Percentiles rank a stretch among this genome's conserved stretches.
phyloP scores from a whole-genome alignment of 2,797 vertebrate species.

The Salmo trutta region DNA sequence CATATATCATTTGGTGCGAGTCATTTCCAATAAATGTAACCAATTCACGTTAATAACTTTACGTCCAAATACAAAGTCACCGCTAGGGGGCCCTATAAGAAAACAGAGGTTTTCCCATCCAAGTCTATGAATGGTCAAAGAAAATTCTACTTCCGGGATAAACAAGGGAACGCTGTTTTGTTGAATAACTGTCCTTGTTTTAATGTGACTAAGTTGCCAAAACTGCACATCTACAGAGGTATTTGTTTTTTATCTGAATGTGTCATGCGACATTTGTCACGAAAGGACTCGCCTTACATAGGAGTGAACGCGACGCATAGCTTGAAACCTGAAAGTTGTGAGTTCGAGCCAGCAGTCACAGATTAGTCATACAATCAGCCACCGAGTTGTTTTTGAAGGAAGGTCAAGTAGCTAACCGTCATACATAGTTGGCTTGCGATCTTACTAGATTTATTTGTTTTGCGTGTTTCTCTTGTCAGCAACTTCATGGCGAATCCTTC shows the following conservation, averaged over 20 bases:
- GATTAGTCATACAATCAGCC: background rate
- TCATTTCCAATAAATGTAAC: too few relatives aligned
- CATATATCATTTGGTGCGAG: too few relatives aligned
- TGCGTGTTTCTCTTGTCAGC: background rate
- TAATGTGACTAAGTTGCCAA: background rate
- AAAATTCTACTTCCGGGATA: too few relatives aligned
- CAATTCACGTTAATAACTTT: too few relatives aligned
- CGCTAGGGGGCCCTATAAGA: too few relatives aligned
- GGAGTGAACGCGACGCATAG: background rate
- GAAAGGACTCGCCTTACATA: background rate
- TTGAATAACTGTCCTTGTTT: background rate
- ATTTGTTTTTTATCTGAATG: background rate
- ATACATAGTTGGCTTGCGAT: background rate
- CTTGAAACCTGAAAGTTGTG: background rate
- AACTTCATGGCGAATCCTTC: constrained; percentile 57
- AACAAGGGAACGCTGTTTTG: background rate
- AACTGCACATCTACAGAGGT: background rate
- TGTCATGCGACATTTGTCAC: background rate
- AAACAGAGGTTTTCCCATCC: too few relatives aligned
- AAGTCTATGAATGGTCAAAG: too few relatives aligned
- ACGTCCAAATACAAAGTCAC: too few relatives aligned
- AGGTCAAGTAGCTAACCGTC: background rate
- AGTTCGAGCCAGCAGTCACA: background rate
- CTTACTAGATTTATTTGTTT: background rate
- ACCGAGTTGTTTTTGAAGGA: background rate